phyloP scores from a whole-genome alignment of 2,888 invertebrate genomes.

The Bombyx huttoni region DNA sequence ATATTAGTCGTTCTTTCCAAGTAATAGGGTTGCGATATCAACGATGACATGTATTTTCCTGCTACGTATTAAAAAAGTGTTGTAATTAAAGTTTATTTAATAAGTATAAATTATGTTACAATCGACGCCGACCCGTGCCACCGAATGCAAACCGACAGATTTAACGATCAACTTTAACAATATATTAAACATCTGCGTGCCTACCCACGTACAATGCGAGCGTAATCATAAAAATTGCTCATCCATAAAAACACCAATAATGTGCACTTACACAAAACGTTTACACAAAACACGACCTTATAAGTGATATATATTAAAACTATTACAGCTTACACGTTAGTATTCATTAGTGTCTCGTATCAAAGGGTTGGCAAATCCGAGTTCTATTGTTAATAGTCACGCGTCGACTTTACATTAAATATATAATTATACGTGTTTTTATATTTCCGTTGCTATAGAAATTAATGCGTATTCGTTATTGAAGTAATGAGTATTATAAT shows the following conservation, averaged over 20 bases:
- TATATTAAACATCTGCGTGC: constrained; percentile 27
- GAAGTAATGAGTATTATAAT: background rate
- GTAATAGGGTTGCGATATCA: too few species aligned
- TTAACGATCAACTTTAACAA: constrained; percentile 27
- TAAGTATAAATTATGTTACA: background rate
- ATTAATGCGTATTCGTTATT: constrained; percentile 21
- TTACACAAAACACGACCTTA: constrained; percentile 19
- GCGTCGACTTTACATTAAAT: constrained; percentile 56
- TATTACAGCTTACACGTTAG: constrained; percentile 5
- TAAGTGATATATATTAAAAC: fast-evolving
- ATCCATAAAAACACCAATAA: constrained; percentile 57
- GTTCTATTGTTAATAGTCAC: constrained; percentile 65
- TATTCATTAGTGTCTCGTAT: constrained; percentile 58
- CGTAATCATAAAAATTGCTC: constrained; percentile 64
- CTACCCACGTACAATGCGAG: constrained; percentile 28
- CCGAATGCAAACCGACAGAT: constrained; percentile 14
- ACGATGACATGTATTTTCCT: too few species aligned
- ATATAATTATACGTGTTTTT: constrained; percentile 52
- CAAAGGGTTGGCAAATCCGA: constrained; percentile 71
- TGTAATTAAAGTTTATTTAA: background rate
- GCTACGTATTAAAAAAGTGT: too few species aligned
- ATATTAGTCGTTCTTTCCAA: too few species aligned
- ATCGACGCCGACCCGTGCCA: constrained; percentile 8
- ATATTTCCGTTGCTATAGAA: constrained; percentile 58
- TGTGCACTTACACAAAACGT: constrained; percentile 29